Conservation (phyloP, 2,888 invertebrate species). For the Erpobdella octoculata region DNA sequence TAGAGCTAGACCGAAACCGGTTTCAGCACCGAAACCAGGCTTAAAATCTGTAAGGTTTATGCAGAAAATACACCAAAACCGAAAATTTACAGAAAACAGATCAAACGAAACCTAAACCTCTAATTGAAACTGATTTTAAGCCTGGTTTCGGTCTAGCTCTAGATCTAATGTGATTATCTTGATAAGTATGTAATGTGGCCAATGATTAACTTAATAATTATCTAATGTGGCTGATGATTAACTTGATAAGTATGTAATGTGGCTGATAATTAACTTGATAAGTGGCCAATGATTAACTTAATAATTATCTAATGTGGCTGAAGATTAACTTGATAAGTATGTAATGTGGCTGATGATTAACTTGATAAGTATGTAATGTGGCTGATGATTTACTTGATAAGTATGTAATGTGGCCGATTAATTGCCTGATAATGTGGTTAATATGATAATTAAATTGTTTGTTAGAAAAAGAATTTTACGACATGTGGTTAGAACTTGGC, state of each 20-base stretch:
- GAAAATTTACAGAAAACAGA: too few species aligned
- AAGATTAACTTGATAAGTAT: neutral
- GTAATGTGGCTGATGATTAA: neutral
- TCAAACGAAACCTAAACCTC: too few species aligned
- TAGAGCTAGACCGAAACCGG: too few species aligned
- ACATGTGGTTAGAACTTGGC: conserved; percentile 74
- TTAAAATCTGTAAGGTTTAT: too few species aligned
- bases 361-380: neutral
- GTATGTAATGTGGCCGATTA: neutral
- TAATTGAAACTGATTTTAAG: too few species aligned
- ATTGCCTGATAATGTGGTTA: too few species aligned
- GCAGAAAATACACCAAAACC: too few species aligned
- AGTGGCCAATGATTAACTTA: neutral
- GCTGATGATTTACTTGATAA: neutral
- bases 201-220: neutral
- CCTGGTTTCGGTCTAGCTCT: too few species aligned
- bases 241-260: too few species aligned
- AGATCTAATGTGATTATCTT: too few species aligned
- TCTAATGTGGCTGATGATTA: neutral
- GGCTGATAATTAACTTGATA: neutral
- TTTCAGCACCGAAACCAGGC: too few species aligned
- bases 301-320: neutral
- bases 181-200: too few species aligned
- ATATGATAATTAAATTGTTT: neutral
- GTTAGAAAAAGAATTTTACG: conserved; percentile 44